Conservation (phyloP, 2,888 invertebrate genomes). For the Dastarcus helophoroides region DNA sequence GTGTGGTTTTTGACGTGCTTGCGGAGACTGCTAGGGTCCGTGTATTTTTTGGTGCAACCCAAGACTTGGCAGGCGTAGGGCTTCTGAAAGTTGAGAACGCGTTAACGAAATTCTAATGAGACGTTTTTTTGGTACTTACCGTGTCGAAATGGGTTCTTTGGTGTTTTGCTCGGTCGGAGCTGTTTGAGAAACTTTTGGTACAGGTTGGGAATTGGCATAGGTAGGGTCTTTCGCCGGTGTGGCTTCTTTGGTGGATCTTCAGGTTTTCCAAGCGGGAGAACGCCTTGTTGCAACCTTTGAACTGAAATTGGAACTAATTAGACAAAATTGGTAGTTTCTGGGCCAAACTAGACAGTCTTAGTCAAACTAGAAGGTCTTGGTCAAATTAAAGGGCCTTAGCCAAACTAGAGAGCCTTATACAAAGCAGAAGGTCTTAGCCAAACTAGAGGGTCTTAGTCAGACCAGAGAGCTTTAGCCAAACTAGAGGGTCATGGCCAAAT, state of each 20-base stretch:
- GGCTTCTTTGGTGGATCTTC: slow-evolving; percentile 92
- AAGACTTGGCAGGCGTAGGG: slow-evolving; percentile 83
- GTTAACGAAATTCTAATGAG: slow-evolving; percentile 8
- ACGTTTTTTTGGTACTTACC: slow-evolving; percentile 47
- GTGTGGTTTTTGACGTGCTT: slow-evolving; percentile 84
- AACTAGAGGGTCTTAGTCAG: too few relatives aligned
- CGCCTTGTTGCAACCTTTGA: slow-evolving; percentile 86
- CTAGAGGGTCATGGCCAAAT: too few relatives aligned
- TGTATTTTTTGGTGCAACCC: slow-evolving; percentile 85
- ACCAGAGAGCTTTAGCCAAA: too few relatives aligned
- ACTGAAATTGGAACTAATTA: slow-evolving; percentile 59
- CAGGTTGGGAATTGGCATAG: slow-evolving; percentile 88
- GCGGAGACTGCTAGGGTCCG: slow-evolving; percentile 84
- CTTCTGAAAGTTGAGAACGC: slow-evolving; percentile 48
- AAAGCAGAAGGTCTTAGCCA: too few relatives aligned
- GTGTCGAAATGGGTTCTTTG: slow-evolving; percentile 97
- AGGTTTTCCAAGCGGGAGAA: slow-evolving; percentile 95
- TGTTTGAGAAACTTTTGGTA: slow-evolving; percentile 94
- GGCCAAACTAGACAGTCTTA: slow-evolving; percentile 10
- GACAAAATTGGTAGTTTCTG: too few relatives aligned
- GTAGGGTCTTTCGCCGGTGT: slow-evolving; percentile 94
- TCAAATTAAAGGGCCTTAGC: too few relatives aligned
- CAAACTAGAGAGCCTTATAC: too few relatives aligned
- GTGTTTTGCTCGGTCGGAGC: slow-evolving; percentile 96
- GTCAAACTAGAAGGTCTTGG: slow-evolving; percentile 6